phyloP scores from a whole-genome alignment of 2,888 invertebrate species.

The Elmis aenea region DNA sequence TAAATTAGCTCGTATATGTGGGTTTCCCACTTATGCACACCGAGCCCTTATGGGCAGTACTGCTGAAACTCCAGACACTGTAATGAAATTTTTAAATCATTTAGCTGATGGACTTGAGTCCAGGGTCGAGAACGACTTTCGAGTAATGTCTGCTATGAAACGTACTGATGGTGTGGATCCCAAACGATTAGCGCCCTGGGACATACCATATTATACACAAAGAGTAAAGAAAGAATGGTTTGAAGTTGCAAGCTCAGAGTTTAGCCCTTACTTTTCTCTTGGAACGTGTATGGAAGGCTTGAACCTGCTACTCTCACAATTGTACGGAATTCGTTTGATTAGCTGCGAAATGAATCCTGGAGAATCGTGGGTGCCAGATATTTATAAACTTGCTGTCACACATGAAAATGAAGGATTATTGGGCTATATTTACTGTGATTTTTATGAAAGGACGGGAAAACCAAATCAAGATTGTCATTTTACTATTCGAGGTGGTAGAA shows the following conservation, averaged over 20 bases:
- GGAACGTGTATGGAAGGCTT: slow-evolving; percentile 97
- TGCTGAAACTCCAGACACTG: slow-evolving; percentile 74
- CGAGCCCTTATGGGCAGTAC: slow-evolving; percentile 85
- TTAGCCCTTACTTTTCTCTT: slow-evolving; percentile 82
- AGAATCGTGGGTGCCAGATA: slow-evolving; percentile 68
- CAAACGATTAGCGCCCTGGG: slow-evolving; percentile 65
- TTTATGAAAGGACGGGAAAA: slow-evolving; percentile 87
- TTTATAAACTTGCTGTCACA: slow-evolving; percentile 88
- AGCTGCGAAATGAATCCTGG: slow-evolving; percentile 67
- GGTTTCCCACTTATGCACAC: slow-evolving; percentile 84
- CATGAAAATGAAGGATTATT: slow-evolving; percentile 76
- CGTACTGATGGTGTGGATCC: slow-evolving; percentile 34
- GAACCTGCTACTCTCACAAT: slow-evolving; percentile 75
- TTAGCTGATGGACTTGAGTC: slow-evolving; percentile 65
- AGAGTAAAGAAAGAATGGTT: slow-evolving; percentile 68
- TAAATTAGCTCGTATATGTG: slow-evolving; percentile 80
- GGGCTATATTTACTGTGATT: slow-evolving; percentile 93
- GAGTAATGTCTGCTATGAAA: slow-evolving; percentile 73
- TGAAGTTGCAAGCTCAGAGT: slow-evolving; percentile 66
- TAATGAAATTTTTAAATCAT: slow-evolving; percentile 72
- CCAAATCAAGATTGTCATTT: slow-evolving; percentile 98
- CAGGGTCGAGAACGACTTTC: slow-evolving; percentile 70
- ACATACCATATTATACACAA: slow-evolving; percentile 78
- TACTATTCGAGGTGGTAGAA: slow-evolving; percentile 91
- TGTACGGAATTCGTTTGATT: slow-evolving; percentile 78